These are phyloP conservation scores for Gymnopithys bicolor DNA, from an alignment of 2,797 vertebrate genomes.

Conservation along the genomic window DNA sequence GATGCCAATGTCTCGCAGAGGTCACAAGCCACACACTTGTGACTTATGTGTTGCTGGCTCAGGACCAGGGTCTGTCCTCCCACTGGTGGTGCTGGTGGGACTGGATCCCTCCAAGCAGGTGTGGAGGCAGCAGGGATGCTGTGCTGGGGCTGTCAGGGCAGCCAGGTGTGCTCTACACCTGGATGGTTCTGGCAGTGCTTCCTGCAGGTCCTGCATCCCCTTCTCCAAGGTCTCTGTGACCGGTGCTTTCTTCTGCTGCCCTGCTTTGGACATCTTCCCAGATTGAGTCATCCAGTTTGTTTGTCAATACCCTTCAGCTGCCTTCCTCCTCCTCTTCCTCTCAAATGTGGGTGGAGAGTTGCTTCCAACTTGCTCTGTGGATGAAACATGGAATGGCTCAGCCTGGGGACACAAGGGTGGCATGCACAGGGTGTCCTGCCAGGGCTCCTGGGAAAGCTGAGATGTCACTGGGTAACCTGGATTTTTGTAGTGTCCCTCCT, in stretches of 20 bases:
- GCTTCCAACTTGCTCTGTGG: neutral
- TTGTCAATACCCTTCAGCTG: neutral
- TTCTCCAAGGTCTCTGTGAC: neutral
- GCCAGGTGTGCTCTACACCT: neutral
- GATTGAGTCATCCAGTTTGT: neutral
- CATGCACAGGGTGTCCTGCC: neutral
- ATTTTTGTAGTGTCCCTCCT: neutral
- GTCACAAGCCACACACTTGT: rapidly evolving
- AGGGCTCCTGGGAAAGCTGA: neutral
- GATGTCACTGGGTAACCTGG: neutral
- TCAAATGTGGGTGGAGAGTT: neutral
- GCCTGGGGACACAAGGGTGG: neutral
- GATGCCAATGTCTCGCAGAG: rapidly evolving
- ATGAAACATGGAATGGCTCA: neutral
- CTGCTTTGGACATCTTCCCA: neutral
- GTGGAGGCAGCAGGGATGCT: neutral
- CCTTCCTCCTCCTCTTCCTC: neutral
- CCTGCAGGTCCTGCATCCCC: neutral
- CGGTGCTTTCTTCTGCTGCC: neutral
- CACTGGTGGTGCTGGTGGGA: neutral
- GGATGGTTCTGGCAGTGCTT: neutral
- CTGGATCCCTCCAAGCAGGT: neutral
- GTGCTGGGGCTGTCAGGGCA: neutral
- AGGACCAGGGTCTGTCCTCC: neutral
- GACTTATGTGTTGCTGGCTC: neutral